Base-by-base conservation (phyloP, 2,888 invertebrate species). In the Icerya purchasi region DNA sequence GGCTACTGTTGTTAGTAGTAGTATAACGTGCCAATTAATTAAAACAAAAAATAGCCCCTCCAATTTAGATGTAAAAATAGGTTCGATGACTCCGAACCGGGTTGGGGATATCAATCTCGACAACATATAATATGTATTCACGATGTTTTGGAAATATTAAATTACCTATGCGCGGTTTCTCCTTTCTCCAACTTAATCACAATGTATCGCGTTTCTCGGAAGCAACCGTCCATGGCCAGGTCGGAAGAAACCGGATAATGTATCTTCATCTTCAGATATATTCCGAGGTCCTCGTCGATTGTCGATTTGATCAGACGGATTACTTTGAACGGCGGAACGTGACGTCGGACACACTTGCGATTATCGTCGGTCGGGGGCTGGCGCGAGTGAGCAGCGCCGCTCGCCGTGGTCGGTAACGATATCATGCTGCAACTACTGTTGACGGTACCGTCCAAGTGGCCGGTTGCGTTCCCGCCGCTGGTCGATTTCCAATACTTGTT, bases 261-360 rank as follows among this genome's bases (percentile, higher is more conserved):
- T 68, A 75, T 73, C 66, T 82, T 81, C 65, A 82, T 82, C 36
- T 83, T 80, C 63, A 86, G 71, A 64, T 83, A 80, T 50, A 85
- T 78, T 2, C 85, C 85, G 50, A 85, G 74, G 65, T 79, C 81
- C 68, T 83, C 83, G 65, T 80, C 78, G 57, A 80, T 72, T 65
- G 78, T 77, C 49, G 78, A 76, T 68, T 83, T 82, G 61, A 79
- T 74, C 64, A 86, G 71, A 65, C 82, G 77, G 58, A 85, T 77
- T 59, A 70, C 64, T 56, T 67, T 65, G 14, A 14, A 5, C 36
- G 36, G 5, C 14, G 8, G 5, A 8, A 36, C 5, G 5, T 14
- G 36, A 36, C 36, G 36, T 8, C 14, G 14, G 14, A 36, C 36
- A 8, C 36, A 5, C 8, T 36, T 14, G 8, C 8, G 5, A 8